phyloP scores from a whole-genome alignment of 2,113 vertebrate species.

The Capricornis sumatraensis region DNA sequence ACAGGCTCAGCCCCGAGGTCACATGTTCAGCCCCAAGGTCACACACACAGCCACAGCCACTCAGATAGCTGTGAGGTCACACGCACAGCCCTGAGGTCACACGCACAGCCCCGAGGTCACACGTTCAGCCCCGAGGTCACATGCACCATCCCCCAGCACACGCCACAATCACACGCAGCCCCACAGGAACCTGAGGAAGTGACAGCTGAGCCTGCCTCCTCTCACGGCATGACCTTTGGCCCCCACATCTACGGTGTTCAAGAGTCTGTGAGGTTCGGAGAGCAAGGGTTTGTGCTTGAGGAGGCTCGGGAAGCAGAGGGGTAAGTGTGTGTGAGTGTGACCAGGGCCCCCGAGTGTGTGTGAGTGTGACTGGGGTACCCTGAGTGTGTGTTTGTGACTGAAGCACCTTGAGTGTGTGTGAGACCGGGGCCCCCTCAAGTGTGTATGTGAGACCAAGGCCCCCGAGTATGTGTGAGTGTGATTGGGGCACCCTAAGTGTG shows the following conservation, averaged over 20 bases:
- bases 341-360: background rate
- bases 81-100: too few species aligned
- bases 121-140: background rate
- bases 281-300: background rate
- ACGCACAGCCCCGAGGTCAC: too few species aligned
- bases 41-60: background rate
- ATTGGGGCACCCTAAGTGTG: too few species aligned
- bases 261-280: background rate
- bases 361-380: background rate
- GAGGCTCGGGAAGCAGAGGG: background rate
- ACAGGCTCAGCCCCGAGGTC: accelerated
- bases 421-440: too few species aligned
- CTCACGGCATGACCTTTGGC: background rate
- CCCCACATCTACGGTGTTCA: background rate
- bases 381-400: background rate
- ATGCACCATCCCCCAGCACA: accelerated
- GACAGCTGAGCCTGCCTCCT: background rate
- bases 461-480: too few species aligned
- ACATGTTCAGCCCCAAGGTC: accelerated
- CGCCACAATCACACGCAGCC: accelerated
- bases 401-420: background rate
- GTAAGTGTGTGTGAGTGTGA: background rate
- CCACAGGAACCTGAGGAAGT: background rate
- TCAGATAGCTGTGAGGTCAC: background rate
- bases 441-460: background rate